A percentile compares a stretch with the other conserved stretches of the same genome.
Evolutionary conservation across 1,140 invertebrate species (phyloP).

Genomic region (Brachionus calyciflorus): DNA sequence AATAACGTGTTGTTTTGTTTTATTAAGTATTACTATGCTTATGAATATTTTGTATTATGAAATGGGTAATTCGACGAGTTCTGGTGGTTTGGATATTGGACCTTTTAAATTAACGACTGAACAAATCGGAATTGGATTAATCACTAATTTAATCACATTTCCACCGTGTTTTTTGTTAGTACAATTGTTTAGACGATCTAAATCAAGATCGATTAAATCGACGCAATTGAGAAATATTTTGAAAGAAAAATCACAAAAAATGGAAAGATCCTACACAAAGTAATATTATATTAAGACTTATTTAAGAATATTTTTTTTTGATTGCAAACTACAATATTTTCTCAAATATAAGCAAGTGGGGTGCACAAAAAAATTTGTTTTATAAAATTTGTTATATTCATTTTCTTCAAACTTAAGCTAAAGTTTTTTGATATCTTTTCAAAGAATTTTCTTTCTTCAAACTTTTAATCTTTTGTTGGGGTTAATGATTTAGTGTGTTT

Average conservation of each 20-base stretch:
- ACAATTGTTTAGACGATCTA: conserved; percentile 19
- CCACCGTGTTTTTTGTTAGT: conserved; percentile 15
- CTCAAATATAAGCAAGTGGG: too few species aligned
- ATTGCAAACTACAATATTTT: too few species aligned
- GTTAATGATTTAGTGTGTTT: too few species aligned
- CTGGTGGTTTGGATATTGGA: not conserved
- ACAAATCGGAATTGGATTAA: conserved; percentile 27
- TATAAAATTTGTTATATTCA: too few species aligned
- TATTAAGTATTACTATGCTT: conserved; percentile 21
- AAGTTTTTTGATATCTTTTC: too few species aligned
- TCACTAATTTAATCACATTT: conserved; percentile 25
- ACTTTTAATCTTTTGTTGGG: too few species aligned
- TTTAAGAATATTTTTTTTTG: too few species aligned
- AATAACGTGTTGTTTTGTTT: conserved; percentile 37
- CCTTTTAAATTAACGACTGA: conserved; percentile 18
- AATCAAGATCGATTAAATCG: not conserved
- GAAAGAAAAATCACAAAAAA: not conserved
- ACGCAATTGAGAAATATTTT: not conserved
- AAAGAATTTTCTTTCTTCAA: too few species aligned
- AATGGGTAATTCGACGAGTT: not conserved
- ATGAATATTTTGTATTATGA: conserved; percentile 47
- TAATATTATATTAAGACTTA: too few species aligned
- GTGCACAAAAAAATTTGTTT: too few species aligned
- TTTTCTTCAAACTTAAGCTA: too few species aligned
- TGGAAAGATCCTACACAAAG: too few species aligned